A percentile compares a stretch with the other conserved stretches of the same genome.
Evolutionary conservation across 2,797 vertebrate genomes (phyloP).

Genomic region (Philypnodon macrostomus): DNA sequence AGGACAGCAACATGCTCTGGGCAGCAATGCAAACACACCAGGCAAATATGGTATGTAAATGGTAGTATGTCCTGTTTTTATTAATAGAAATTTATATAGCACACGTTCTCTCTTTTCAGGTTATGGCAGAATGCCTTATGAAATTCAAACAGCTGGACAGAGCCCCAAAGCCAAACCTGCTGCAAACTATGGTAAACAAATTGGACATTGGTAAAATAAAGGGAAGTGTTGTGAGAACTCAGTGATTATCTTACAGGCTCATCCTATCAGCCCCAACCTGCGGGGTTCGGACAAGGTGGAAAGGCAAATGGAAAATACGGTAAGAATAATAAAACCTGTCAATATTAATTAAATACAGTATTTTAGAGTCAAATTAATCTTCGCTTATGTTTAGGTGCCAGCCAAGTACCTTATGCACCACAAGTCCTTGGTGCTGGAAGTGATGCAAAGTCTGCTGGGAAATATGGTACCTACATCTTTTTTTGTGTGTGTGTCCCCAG

Average conservation of each 20-base stretch:
- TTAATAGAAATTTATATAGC: no score
- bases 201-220: neutral
- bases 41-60: slow-evolving; percentile 58
- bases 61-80: neutral
- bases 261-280: slow-evolving; percentile 50
- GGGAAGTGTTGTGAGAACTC: neutral
- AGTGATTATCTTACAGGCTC: slow-evolving; percentile 47
- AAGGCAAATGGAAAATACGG: slow-evolving; percentile 45
- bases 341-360: no score
- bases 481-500: neutral
- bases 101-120: slow-evolving; percentile 40
- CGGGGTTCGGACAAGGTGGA: slow-evolving; percentile 40
- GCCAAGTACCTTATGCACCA: slow-evolving; percentile 35
- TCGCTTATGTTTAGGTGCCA: slow-evolving; percentile 39
- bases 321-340: no score
- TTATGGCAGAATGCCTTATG: slow-evolving; percentile 59
- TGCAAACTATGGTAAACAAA: slow-evolving; percentile 47
- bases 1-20: slow-evolving; percentile 45
- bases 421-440: slow-evolving; percentile 33
- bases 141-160: slow-evolving; percentile 49
- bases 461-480: slow-evolving; percentile 44
- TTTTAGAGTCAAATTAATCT: no score
- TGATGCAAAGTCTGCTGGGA: slow-evolving; percentile 38
- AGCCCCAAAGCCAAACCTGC: slow-evolving; percentile 35
- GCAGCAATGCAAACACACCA: slow-evolving; percentile 38